Base-by-base conservation (phyloP, 2,888 invertebrate genomes). In the Leptinotarsa rubiginosa region DNA sequence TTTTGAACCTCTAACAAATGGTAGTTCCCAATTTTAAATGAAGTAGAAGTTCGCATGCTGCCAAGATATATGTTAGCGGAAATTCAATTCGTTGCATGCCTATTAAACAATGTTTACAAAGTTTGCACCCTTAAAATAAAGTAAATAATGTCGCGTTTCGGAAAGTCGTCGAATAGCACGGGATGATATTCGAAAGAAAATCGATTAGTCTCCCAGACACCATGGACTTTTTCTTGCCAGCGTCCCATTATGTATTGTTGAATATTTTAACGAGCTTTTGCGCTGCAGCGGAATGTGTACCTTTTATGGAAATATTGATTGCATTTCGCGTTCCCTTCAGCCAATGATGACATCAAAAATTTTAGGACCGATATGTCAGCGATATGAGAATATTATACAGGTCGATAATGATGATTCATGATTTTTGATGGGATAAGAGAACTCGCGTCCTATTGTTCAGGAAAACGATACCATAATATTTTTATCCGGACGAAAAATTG, bases 81-180 rank as follows among this genome's bases (percentile, higher is more conserved):
- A 84, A 84, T 84, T 84, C 81, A 81, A 83, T 83, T 83, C 83
- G 81, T 82, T 83, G 82, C 83, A 84, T 82, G 84, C 82, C 83
- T 83, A 83, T 83, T 84, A 84, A 84, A 83, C 84, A 84, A 84
- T 84, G 83, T 84, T 84, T 84, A 84, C 83, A 80, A 80, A 81
- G 83, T 82, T 84, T 83, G 80, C 85, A 84, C 84, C 83, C 83
- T 79, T 80, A 81, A 81, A 83, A 82, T 82, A 82, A 81, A 78
- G 80, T 81, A 82, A 81, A 82, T 82, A 83, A 78, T 79, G 76
- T 77, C 77, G 76, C 56, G 56, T 56, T 69, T 41, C 69, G 41
- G 69, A 47, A 41, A 69, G 47, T 59, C 56, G 20, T 56, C 41
- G 69, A 69, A 47, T 65, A 73, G 69, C 56, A 62, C 69, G 47